Conservation (phyloP, 1,140 invertebrate genomes). For the Drosophila yakuba region DNA sequence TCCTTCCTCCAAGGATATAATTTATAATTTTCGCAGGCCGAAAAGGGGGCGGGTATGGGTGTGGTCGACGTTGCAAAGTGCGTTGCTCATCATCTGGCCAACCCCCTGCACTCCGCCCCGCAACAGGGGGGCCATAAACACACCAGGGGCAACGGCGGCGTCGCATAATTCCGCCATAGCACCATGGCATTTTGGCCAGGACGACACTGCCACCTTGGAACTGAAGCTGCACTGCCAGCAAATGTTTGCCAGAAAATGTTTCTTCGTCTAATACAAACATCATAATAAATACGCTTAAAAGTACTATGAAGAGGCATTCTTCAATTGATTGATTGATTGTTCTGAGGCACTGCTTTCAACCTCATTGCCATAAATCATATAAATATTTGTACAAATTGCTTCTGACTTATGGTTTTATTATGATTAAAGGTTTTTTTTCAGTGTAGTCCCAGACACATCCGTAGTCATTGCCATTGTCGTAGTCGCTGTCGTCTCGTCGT, state of each 20-base stretch:
- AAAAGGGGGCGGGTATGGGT: conserved; percentile 4
- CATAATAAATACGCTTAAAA: background rate
- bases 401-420: no score
- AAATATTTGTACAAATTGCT: no score
- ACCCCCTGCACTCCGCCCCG: conserved; percentile 28
- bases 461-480: conserved; percentile 31
- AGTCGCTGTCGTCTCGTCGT: conserved; percentile 46
- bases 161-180: conserved; percentile 78
- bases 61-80: conserved; percentile 40
- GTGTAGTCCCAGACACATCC: conserved; percentile 19
- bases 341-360: no score
- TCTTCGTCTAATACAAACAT: no score
- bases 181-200: conserved; percentile 75
- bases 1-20: conserved; percentile 44
- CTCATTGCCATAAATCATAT: no score
- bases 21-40: conserved; percentile 60
- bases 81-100: conserved; percentile 57
- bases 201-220: conserved; percentile 65
- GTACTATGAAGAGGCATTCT: no score
- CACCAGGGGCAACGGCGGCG: conserved; percentile 73
- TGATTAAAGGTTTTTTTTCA: background rate
- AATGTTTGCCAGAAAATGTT: no score
- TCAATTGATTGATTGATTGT: no score
- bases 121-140: conserved; percentile 68
- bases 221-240: conserved; percentile 59